A percentile compares a stretch with the other conserved stretches of the same genome.
These are phyloP conservation scores for Cryptops parisi DNA, from an alignment of 2,888 invertebrate genomes.

Conservation along the genomic window DNA sequence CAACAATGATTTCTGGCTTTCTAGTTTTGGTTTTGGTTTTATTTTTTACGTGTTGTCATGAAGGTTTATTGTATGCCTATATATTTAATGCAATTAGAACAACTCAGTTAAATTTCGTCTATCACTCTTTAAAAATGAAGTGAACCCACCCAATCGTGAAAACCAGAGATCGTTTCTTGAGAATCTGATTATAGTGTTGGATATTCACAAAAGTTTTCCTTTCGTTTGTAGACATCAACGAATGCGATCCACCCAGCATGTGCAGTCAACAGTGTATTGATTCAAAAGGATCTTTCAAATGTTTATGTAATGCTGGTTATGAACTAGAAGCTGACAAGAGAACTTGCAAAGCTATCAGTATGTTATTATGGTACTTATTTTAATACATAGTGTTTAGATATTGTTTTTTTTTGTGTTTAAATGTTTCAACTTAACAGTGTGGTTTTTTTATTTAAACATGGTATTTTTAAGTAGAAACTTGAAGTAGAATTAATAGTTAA, in stretches of 20 bases:
- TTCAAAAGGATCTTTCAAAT: conserved; percentile 75
- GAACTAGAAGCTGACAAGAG: conserved; percentile 60
- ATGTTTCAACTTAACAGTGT: no score
- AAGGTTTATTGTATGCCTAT: no score
- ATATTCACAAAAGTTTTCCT: conserved; percentile 19
- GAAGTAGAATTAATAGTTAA: neutral
- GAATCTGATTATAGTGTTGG: neutral
- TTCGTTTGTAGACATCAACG: conserved; percentile 66
- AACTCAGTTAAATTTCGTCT: no score
- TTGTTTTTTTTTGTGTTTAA: neutral
- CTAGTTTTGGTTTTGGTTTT: no score
- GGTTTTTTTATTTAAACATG: no score
- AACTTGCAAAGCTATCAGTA: conserved; percentile 73
- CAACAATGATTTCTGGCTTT: no score
- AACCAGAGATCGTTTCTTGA: no score
- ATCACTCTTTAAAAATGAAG: no score
- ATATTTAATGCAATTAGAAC: no score
- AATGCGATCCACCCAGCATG: conserved; percentile 71
- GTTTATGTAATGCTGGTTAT: conserved; percentile 75
- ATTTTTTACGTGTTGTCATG: no score
- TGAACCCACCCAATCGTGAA: no score
- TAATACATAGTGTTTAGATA: neutral
- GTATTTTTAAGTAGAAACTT: no score
- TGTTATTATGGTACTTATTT: neutral
- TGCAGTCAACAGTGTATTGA: conserved; percentile 89